Conservation (phyloP, 2,888 invertebrate species). For the Oxytorus armatus region DNA sequence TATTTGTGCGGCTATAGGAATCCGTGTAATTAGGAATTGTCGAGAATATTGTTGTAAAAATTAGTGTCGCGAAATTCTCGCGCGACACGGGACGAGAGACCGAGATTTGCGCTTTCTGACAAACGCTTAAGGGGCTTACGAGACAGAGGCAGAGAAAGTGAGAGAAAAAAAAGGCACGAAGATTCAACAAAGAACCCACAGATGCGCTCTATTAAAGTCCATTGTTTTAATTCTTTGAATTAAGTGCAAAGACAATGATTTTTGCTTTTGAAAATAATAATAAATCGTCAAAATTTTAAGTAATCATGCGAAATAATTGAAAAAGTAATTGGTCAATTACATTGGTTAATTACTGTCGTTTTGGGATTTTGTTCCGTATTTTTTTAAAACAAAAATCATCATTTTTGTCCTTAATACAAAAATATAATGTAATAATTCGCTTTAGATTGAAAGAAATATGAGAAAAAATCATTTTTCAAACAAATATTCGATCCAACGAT, state of each 20-base stretch:
- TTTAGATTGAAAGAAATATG: too few species aligned
- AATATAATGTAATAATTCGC: too few species aligned
- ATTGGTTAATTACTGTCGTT: too few species aligned
- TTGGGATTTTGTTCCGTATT: too few species aligned
- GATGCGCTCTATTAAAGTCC: neutral
- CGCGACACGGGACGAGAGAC: conserved; percentile 40
- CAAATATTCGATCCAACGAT: too few species aligned
- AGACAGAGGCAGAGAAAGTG: conserved; percentile 1
- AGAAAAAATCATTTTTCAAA: too few species aligned
- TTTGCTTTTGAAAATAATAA: conserved; percentile 6
- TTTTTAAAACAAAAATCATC: too few species aligned
- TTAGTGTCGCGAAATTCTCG: conserved; percentile 52
- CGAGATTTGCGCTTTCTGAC: conserved; percentile 38
- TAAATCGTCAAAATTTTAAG: too few species aligned
- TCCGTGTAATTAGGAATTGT: conserved; percentile 50
- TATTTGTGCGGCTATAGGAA: conserved; percentile 46
- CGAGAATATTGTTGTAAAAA: conserved; percentile 46
- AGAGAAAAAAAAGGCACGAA: neutral
- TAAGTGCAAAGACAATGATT: conserved; percentile 32
- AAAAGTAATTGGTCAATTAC: too few species aligned
- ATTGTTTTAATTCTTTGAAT: neutral
- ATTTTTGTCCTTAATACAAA: too few species aligned
- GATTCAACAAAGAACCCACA: neutral
- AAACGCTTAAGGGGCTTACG: conserved; percentile 19
- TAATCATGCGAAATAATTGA: too few species aligned